Conservation (phyloP, 1,140 invertebrate species). For the Tribolium castaneum region DNA sequence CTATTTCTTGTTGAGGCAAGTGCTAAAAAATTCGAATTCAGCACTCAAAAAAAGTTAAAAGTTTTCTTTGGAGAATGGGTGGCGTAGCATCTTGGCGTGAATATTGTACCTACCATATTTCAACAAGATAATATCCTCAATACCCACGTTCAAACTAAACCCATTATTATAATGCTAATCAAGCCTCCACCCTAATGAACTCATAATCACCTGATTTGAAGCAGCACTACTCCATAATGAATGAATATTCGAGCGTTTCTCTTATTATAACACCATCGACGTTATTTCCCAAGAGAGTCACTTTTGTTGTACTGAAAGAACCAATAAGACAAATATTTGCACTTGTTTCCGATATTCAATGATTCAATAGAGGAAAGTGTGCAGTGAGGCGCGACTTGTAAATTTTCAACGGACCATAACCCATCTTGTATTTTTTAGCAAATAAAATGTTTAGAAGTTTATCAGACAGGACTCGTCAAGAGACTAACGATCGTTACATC, state of each 20-base stretch:
- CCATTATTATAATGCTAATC: slow-evolving; percentile 27
- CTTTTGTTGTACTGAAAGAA: slow-evolving; percentile 10
- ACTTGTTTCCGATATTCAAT: slow-evolving; percentile 22
- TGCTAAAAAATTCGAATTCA: no score
- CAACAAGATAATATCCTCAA: slow-evolving; percentile 9
- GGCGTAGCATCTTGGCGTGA: no score
- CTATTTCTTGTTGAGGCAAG: no score
- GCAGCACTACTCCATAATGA: slow-evolving; percentile 18
- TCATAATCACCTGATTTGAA: slow-evolving; percentile 23
- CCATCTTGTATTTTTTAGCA: no score
- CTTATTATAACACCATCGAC: slow-evolving; percentile 4
- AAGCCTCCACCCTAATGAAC: slow-evolving; percentile 15
- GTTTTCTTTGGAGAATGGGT: no score
- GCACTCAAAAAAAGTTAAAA: no score
- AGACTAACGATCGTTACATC: background rate
- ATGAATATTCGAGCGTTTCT: background rate
- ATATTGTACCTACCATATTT: slow-evolving; percentile 10
- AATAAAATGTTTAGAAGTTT: background rate
- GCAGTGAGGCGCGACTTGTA: slow-evolving; percentile 1
- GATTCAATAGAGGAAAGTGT: slow-evolving; percentile 18
- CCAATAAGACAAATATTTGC: slow-evolving; percentile 28
- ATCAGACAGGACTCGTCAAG: background rate
- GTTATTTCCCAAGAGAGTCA: slow-evolving; percentile 12
- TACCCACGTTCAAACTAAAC: background rate
- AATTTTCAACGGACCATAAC: slow-evolving; percentile 21